Evolutionary conservation across 2,797 vertebrate genomes (phyloP).

Genomic region (Crypturellus tataupa): DNA sequence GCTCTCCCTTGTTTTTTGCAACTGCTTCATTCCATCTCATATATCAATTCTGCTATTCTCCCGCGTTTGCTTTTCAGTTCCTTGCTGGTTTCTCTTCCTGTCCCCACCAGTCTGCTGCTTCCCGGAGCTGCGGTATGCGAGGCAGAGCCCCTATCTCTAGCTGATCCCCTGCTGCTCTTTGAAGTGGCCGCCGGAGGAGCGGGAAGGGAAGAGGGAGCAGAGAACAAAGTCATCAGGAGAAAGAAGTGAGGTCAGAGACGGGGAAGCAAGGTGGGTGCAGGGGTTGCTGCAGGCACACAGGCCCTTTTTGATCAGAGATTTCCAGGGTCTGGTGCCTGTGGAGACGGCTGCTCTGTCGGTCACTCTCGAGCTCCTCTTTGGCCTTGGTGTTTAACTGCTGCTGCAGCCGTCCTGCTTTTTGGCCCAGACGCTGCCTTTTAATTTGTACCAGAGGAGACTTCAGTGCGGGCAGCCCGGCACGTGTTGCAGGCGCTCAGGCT

Average conservation of each 20-base stretch:
- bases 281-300: not conserved
- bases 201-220: not conserved
- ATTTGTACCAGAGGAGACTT: not conserved
- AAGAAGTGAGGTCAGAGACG: not conserved
- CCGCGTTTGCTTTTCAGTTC: not conserved
- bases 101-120: not conserved
- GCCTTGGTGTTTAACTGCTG: not conserved
- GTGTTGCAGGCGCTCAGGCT: not conserved
- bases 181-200: not conserved
- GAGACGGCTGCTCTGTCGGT: not conserved
- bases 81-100: not conserved
- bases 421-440: not conserved
- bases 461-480: no score
- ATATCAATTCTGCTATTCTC: not conserved
- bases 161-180: not conserved
- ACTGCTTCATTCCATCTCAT: not conserved
- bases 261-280: not conserved
- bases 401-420: not conserved
- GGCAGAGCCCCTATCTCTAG: not conserved
- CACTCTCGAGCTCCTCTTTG: not conserved
- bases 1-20: not conserved
- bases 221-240: not conserved
- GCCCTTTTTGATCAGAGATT: not conserved
- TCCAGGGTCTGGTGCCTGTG: not conserved
- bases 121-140: not conserved